phyloP scores from a whole-genome alignment of 2,888 invertebrate species.

The Octodonta nipae region DNA sequence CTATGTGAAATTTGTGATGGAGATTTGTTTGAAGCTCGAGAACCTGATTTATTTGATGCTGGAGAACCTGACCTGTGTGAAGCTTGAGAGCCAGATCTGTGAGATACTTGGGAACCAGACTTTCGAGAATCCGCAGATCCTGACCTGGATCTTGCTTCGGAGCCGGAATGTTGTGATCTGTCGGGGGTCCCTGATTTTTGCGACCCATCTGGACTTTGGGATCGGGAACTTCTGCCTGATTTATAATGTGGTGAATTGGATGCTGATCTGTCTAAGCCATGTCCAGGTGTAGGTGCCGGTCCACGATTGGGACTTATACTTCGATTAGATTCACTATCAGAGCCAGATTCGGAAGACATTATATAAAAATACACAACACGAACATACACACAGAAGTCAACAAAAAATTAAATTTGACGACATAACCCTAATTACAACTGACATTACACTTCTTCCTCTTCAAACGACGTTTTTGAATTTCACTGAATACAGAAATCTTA shows the following conservation, averaged over 20 bases:
- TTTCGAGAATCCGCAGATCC: conserved; percentile 10
- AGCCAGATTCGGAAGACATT: too few species aligned
- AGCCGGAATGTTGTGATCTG: conserved; percentile 21
- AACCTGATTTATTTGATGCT: conserved; percentile 22
- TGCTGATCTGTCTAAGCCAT: conserved; percentile 27
- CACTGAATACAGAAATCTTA: too few species aligned
- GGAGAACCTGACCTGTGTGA: conserved; percentile 37
- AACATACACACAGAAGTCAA: too few species aligned
- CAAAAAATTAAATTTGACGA: too few species aligned
- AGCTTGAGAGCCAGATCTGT: conserved; percentile 21
- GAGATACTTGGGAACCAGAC: conserved; percentile 16
- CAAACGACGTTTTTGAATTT: too few species aligned
- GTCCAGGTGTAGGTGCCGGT: conserved; percentile 34
- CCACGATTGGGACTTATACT: conserved; percentile 35
- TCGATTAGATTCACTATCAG: conserved; percentile 39
- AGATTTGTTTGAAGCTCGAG: conserved; percentile 27
- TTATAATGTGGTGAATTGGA: conserved; percentile 25
- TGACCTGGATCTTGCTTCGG: conserved; percentile 14
- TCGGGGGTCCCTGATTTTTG: conserved; percentile 12
- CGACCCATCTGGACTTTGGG: conserved; percentile 15
- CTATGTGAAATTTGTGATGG: conserved; percentile 17
- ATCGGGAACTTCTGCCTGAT: conserved; percentile 13
- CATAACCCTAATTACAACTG: too few species aligned
- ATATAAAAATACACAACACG: too few species aligned
- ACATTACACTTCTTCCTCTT: too few species aligned